Percentiles rank a stretch among this genome's conserved stretches.
phyloP scores from a whole-genome alignment of 2,113 vertebrate genomes.

The human region DNA sequence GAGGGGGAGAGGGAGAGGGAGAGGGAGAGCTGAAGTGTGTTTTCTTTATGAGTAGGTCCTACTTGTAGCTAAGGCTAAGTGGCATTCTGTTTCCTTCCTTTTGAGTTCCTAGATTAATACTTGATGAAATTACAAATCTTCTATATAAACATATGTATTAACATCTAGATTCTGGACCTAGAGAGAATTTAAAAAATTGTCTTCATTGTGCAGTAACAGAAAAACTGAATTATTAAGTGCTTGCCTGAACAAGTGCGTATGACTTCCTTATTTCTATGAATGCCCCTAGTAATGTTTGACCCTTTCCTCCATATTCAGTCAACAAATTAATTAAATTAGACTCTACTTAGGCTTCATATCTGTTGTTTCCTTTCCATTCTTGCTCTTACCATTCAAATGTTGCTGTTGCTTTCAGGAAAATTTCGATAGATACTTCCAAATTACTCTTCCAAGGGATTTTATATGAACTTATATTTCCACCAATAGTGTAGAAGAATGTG shows the following conservation, averaged over 20 bases:
- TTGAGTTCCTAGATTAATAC: not conserved
- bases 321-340: not conserved
- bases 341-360: not conserved
- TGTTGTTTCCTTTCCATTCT: not conserved
- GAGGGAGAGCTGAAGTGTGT: not conserved
- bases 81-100: not conserved
- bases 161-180: not conserved
- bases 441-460: not conserved
- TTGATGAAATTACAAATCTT: not conserved
- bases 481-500: not conserved
- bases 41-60: not conserved
- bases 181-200: not conserved
- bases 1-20: too few relatives aligned
- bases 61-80: not conserved
- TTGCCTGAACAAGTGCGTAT: not conserved
- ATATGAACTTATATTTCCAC: not conserved
- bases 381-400: not conserved
- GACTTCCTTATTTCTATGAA: conserved; percentile 11
- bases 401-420: conserved; percentile 10
- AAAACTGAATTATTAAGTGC: not conserved
- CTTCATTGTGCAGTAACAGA: not conserved
- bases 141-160: not conserved
- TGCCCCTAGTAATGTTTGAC: not conserved
- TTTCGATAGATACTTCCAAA: conserved; percentile 32
- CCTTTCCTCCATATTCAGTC: not conserved